These are phyloP conservation scores for Caenorhabditis drosophilae DNA, from an alignment of 2,888 invertebrate species.

Conservation along the genomic window DNA sequence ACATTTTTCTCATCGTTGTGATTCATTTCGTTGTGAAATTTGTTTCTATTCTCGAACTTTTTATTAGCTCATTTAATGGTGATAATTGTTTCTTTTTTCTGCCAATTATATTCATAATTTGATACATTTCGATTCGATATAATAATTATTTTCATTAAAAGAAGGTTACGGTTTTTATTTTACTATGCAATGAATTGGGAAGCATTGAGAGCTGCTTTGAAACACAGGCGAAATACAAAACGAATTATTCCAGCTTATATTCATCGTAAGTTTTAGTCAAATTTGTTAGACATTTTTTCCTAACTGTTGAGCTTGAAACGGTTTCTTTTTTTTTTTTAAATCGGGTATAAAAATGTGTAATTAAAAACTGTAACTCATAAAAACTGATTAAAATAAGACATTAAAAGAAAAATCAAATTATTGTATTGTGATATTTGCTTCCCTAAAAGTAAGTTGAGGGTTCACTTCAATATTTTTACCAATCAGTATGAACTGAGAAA, in stretches of 20 bases:
- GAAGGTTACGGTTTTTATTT: no score
- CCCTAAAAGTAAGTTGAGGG: no score
- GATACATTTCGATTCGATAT: not conserved
- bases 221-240: slow-evolving; percentile 27
- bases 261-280: slow-evolving; percentile 23
- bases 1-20: no score
- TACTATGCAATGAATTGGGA: slow-evolving; percentile 35
- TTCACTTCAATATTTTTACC: slow-evolving; percentile 33
- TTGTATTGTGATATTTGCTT: no score
- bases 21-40: not conserved
- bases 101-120: not conserved
- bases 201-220: slow-evolving; percentile 25
- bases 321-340: no score
- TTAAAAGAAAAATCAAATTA: no score
- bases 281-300: no score
- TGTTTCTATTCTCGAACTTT: not conserved
- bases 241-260: slow-evolving; percentile 34
- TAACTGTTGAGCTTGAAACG: no score
- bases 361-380: no score
- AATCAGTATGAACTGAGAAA: slow-evolving; percentile 40
- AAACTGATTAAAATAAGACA: no score
- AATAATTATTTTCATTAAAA: not conserved
- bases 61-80: not conserved
- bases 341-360: no score
- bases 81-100: not conserved